phyloP scores from a whole-genome alignment of 2,113 vertebrate species.

The Ornithorhynchus anatinus region DNA sequence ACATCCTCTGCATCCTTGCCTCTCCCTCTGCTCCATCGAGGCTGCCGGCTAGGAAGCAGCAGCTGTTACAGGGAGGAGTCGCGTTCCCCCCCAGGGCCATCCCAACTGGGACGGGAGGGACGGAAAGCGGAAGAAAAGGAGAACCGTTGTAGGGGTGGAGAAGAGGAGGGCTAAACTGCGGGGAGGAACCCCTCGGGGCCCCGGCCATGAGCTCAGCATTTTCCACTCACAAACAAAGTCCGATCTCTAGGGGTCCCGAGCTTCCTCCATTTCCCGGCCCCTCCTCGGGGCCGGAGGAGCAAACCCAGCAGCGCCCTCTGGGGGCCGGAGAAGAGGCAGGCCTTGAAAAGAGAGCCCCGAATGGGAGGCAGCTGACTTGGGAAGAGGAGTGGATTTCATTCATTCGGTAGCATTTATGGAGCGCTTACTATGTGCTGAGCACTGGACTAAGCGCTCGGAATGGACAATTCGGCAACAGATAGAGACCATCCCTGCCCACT shows the following conservation, averaged over 20 bases:
- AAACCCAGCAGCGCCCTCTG: not conserved
- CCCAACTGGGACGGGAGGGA: too few relatives aligned
- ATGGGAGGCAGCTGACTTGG: not conserved
- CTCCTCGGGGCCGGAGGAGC: not conserved
- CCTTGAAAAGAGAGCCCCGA: not conserved
- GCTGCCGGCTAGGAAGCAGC: too few relatives aligned
- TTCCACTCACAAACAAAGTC: not conserved
- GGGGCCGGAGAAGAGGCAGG: not conserved
- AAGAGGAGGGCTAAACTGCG: not conserved
- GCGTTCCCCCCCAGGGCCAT: too few relatives aligned
- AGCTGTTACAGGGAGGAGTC: too few relatives aligned
- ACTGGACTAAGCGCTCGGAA: too few relatives aligned
- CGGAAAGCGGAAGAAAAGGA: not conserved
- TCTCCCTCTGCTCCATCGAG: too few relatives aligned
- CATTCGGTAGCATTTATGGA: too few relatives aligned
- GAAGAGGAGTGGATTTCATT: too few relatives aligned
- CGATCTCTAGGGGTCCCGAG: not conserved
- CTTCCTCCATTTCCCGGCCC: not conserved
- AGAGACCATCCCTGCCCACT: too few relatives aligned
- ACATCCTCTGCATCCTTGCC: too few relatives aligned
- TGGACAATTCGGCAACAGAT: too few relatives aligned
- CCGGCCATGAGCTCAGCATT: not conserved
- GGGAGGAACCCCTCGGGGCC: not conserved
- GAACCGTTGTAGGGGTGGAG: not conserved
- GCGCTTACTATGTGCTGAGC: too few relatives aligned